phyloP scores from a whole-genome alignment of 53 echinoderm and acorn worm species.

The Arbacia lixula region DNA sequence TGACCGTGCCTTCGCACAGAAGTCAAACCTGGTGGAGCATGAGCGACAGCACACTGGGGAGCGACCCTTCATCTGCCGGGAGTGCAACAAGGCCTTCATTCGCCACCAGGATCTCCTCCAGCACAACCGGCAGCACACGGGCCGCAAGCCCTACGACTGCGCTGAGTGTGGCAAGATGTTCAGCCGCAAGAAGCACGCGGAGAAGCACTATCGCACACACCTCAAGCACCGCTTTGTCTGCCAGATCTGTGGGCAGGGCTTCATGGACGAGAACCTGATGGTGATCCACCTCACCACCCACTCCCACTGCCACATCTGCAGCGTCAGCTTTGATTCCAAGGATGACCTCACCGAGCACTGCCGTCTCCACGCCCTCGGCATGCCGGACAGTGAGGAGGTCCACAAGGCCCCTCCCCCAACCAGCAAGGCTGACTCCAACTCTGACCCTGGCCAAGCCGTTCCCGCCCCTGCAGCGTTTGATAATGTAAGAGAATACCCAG shows the following conservation, averaged over 20 bases:
- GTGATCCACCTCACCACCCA: conserved; percentile 47
- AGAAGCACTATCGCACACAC: conserved; percentile 19
- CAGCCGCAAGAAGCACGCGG: conserved; percentile 45
- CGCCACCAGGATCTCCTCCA: conserved; percentile 69
- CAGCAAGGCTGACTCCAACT: not conserved
- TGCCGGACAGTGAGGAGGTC: conserved; percentile 18
- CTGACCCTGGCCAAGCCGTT: no score
- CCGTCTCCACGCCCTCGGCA: conserved; percentile 40
- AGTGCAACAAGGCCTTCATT: conserved; percentile 70
- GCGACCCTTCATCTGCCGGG: conserved; percentile 64
- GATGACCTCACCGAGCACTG: conserved; percentile 42
- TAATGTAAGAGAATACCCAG: not conserved
- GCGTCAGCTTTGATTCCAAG: conserved; percentile 7
- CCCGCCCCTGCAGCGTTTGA: not conserved
- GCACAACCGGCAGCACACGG: conserved; percentile 73
- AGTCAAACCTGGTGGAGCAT: conserved; percentile 67
- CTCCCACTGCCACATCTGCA: conserved; percentile 41
- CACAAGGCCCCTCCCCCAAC: not conserved
- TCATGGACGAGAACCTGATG: conserved; percentile 50
- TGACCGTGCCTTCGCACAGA: conserved; percentile 63
- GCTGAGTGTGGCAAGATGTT: conserved; percentile 63
- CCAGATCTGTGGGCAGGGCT: conserved; percentile 34
- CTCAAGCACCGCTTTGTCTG: conserved; percentile 25
- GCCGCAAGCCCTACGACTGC: conserved; percentile 78
- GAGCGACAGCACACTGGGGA: conserved; percentile 76